Evolutionary conservation across 2,888 invertebrate genomes (phyloP).

Genomic region (Rhorus exstirpatorius): DNA sequence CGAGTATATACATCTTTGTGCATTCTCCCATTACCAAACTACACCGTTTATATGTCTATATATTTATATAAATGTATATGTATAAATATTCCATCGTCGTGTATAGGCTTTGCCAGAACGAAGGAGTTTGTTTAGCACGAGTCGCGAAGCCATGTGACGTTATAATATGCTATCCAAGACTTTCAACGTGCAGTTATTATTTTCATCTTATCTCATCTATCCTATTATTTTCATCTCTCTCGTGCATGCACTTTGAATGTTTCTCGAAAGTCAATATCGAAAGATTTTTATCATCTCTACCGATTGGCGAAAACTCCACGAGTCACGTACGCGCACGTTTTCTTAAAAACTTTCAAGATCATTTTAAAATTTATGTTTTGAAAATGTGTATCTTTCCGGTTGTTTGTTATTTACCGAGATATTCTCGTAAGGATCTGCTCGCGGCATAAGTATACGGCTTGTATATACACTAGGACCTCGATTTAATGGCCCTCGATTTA

Average conservation of each 20-base stretch:
- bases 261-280: slow-evolving; percentile 15
- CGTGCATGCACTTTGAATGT: slow-evolving; percentile 9
- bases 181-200: slow-evolving; percentile 53
- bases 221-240: slow-evolving; percentile 3
- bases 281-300: slow-evolving; percentile 30
- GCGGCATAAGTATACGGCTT: not conserved
- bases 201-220: slow-evolving; percentile 46
- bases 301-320: slow-evolving; percentile 13
- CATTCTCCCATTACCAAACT: slow-evolving; percentile 7
- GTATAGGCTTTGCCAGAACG: slow-evolving; percentile 19
- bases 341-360: slow-evolving; percentile 32
- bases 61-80: slow-evolving; percentile 11
- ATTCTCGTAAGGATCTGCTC: not conserved
- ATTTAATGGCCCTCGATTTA: too few relatives aligned
- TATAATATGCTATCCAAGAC: slow-evolving; percentile 29
- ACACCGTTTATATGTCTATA: not conserved
- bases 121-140: slow-evolving; percentile 41
- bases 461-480: too few relatives aligned
- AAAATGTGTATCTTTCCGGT: not conserved
- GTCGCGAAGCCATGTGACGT: slow-evolving; percentile 31
- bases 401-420: not conserved
- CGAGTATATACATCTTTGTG: slow-evolving; percentile 35
- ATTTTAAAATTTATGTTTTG: not conserved
- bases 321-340: slow-evolving; percentile 42
- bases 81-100: not conserved